A percentile compares a stretch with the other conserved stretches of the same genome.
Conservation (phyloP, 2,888 invertebrate species). For the Gymnosoma rotundatum region DNA sequence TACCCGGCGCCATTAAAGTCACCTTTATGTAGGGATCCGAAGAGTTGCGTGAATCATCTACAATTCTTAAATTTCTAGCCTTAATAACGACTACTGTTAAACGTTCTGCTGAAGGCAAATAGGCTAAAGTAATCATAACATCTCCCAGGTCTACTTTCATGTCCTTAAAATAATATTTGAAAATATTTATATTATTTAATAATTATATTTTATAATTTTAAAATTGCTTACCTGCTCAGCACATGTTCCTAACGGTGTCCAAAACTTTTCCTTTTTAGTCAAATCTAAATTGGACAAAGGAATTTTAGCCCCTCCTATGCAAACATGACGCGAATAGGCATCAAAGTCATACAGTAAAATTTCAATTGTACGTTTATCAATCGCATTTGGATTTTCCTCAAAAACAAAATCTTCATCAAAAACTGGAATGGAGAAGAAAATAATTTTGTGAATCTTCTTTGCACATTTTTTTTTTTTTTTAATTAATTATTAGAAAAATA, state of each 20-base stretch:
- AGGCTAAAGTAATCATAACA: constrained; percentile 94
- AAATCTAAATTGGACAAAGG: constrained; percentile 84
- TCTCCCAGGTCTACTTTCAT: constrained; percentile 93
- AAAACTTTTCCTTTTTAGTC: constrained; percentile 84
- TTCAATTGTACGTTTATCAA: constrained; percentile 84
- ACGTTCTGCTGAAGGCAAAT: constrained; percentile 94
- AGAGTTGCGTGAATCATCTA: constrained; percentile 94
- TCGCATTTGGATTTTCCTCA: constrained; percentile 84
- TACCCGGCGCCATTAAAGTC: constrained; percentile 92
- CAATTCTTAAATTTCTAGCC: constrained; percentile 94
- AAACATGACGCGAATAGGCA: constrained; percentile 86
- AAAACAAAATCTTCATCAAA: constrained; percentile 88
- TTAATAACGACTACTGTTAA: constrained; percentile 95
- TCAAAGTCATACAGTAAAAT: constrained; percentile 86
- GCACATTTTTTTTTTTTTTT: no score
- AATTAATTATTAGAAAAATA: no score
- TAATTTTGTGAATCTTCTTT: neutral
- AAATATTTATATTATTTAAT: neutral
- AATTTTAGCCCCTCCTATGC: constrained; percentile 85
- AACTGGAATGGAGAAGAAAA: constrained; percentile 80
- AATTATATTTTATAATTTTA: neutral
- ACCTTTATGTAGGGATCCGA: constrained; percentile 98
- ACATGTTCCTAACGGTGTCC: constrained; percentile 84
- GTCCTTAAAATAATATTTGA: constrained; percentile 74
- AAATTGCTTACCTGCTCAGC: constrained; percentile 81